Evolutionary conservation across 2,888 invertebrate species (phyloP).

Genomic region (Apocheima hispidaria): DNA sequence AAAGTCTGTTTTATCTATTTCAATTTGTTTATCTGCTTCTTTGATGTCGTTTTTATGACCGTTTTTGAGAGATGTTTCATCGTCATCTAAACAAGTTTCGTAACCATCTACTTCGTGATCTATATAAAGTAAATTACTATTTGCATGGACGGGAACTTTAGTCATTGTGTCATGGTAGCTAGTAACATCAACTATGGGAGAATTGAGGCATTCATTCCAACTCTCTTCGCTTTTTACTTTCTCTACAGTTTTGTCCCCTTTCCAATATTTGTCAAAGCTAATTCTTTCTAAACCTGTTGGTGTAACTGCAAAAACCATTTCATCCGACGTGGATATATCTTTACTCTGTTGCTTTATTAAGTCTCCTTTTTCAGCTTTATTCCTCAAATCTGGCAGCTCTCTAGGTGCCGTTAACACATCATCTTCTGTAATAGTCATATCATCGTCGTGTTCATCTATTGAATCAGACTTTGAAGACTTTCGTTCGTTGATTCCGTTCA

Average conservation of each 20-base stretch:
- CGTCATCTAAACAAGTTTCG: slow-evolving; percentile 88
- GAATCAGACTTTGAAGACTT: slow-evolving; percentile 79
- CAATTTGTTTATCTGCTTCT: slow-evolving; percentile 74
- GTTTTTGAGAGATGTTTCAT: slow-evolving; percentile 77
- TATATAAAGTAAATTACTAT: slow-evolving; percentile 75
- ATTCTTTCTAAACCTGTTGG: slow-evolving; percentile 82
- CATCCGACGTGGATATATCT: slow-evolving; percentile 83
- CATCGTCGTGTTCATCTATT: slow-evolving; percentile 77
- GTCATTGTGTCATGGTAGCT: slow-evolving; percentile 66
- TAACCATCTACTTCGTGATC: slow-evolving; percentile 86
- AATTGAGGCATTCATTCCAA: slow-evolving; percentile 77
- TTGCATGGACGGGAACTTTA: slow-evolving; percentile 71
- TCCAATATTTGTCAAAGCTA: slow-evolving; percentile 83
- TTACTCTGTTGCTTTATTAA: slow-evolving; percentile 81
- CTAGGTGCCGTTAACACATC: slow-evolving; percentile 73
- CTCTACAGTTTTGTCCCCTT: slow-evolving; percentile 64
- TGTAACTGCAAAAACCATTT: slow-evolving; percentile 84
- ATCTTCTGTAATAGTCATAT: slow-evolving; percentile 83
- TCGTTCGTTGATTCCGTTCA: slow-evolving; percentile 66
- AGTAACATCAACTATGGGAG: slow-evolving; percentile 64
- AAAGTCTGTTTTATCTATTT: slow-evolving; percentile 69
- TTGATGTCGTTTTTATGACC: slow-evolving; percentile 78
- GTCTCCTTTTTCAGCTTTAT: slow-evolving; percentile 62
- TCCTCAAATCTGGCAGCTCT: slow-evolving; percentile 70
- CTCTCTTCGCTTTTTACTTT: slow-evolving; percentile 77